Percentiles rank a stretch among this genome's conserved stretches.
phyloP scores from a whole-genome alignment of 2,113 vertebrate species.

The Speoplatyrhinus poulsoni region DNA sequence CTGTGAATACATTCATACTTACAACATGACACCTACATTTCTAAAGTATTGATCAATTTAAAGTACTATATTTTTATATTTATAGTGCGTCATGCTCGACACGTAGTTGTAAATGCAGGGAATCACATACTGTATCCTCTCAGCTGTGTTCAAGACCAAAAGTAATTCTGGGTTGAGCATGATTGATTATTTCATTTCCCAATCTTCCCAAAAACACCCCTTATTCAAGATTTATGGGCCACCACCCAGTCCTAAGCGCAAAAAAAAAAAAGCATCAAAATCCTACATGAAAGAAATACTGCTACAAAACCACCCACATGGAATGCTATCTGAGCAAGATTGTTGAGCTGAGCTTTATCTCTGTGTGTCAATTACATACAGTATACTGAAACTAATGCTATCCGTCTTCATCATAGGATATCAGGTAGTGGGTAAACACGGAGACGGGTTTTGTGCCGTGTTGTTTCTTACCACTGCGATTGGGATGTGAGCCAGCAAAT shows the following conservation, averaged over 20 bases:
- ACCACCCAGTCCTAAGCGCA: slow-evolving; percentile 30
- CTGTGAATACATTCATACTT: too few relatives aligned
- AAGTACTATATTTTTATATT: too few relatives aligned
- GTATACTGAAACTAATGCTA: slow-evolving; percentile 45
- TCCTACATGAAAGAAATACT: slow-evolving; percentile 47
- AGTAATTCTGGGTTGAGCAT: background rate
- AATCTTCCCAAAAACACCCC: slow-evolving; percentile 9
- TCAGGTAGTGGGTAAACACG: slow-evolving; percentile 51
- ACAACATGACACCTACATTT: too few relatives aligned
- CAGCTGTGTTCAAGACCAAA: too few relatives aligned
- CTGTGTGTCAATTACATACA: slow-evolving; percentile 45
- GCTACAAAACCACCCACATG: slow-evolving; percentile 36
- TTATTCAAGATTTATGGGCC: slow-evolving; percentile 30
- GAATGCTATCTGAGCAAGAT: slow-evolving; percentile 40
- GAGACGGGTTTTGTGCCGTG: slow-evolving; percentile 16
- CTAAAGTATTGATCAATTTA: too few relatives aligned
- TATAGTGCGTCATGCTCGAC: too few relatives aligned
- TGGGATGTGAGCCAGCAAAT: slow-evolving; percentile 61
- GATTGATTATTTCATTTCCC: slow-evolving; percentile 18
- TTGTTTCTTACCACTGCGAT: slow-evolving; percentile 63
- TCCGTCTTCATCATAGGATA: slow-evolving; percentile 52
- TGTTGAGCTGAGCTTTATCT: slow-evolving; percentile 41
- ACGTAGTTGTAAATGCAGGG: too few relatives aligned
- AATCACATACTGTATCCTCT: too few relatives aligned
- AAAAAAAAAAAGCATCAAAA: slow-evolving; percentile 41